These are phyloP conservation scores for Onthophagus sagittarius DNA, from an alignment of 2,888 invertebrate genomes.

Conservation along the genomic window DNA sequence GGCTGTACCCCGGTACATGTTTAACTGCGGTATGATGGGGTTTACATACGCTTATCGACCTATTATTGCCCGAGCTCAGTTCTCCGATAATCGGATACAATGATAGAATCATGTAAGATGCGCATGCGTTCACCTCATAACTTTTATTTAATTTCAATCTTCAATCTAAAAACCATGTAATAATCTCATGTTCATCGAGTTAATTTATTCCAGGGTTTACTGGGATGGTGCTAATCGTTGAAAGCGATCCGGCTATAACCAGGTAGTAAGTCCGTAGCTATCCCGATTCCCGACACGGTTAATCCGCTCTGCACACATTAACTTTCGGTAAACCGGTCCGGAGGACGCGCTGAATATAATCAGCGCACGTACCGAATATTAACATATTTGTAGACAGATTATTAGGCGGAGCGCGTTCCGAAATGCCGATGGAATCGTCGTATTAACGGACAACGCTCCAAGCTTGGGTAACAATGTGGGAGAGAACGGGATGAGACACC, in stretches of 20 bases:
- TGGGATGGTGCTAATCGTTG: neutral
- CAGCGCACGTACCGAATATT: conserved; percentile 35
- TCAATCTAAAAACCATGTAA: no score
- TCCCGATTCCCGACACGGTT: neutral
- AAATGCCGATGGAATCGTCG: conserved; percentile 25
- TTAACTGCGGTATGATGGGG: conserved; percentile 1
- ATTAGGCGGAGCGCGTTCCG: conserved; percentile 30
- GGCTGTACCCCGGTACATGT: conserved; percentile 9
- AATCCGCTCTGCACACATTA: conserved; percentile 11
- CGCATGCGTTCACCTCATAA: neutral
- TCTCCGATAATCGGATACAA: neutral
- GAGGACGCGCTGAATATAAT: conserved; percentile 29
- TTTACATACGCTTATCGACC: conserved; percentile 5
- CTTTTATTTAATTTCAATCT: no score
- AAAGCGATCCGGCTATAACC: neutral
- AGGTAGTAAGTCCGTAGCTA: neutral
- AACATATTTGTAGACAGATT: conserved; percentile 34
- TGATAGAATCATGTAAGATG: neutral
- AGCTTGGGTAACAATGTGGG: conserved; percentile 2
- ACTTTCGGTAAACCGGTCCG: conserved; percentile 10
- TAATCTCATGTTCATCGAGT: no score
- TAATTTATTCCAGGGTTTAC: neutral
- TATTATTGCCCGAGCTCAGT: neutral
- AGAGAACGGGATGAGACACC: conserved; percentile 1
- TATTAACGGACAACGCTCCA: neutral